A percentile compares a stretch with the other conserved stretches of the same genome.
These are phyloP conservation scores for Zaprionus nigranus DNA, from an alignment of 1,140 invertebrate species.

Conservation along the genomic window DNA sequence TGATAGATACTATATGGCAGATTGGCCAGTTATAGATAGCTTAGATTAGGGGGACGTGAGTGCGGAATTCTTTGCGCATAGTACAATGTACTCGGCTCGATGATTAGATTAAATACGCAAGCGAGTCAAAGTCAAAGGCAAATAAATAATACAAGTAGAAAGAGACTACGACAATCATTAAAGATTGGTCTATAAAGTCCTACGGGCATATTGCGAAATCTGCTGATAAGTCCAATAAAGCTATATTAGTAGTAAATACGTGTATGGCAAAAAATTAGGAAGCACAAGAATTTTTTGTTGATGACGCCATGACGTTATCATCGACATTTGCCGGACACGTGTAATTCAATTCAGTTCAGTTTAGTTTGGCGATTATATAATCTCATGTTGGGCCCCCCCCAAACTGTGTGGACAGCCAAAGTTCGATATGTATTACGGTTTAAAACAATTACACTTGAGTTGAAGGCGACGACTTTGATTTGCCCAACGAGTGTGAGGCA, in stretches of 20 bases:
- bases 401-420: background rate
- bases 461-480: background rate
- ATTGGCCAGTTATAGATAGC: background rate
- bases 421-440: background rate
- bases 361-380: background rate
- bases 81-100: slow-evolving; percentile 14
- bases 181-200: slow-evolving; percentile 15
- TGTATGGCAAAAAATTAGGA: background rate
- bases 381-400: background rate
- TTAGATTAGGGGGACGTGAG: background rate
- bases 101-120: slow-evolving; percentile 33
- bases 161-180: slow-evolving; percentile 33
- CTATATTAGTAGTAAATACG: background rate
- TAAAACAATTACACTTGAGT: background rate
- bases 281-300: background rate
- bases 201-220: slow-evolving; percentile 4
- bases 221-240: slow-evolving; percentile 19
- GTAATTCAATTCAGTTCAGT: background rate
- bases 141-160: slow-evolving; percentile 23
- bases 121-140: slow-evolving; percentile 36
- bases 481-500: background rate
- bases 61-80: background rate
- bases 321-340: background rate
- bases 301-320: background rate
- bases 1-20: background rate